Conservation (phyloP, 2,113 vertebrate genomes). For the Otis tarda region DNA sequence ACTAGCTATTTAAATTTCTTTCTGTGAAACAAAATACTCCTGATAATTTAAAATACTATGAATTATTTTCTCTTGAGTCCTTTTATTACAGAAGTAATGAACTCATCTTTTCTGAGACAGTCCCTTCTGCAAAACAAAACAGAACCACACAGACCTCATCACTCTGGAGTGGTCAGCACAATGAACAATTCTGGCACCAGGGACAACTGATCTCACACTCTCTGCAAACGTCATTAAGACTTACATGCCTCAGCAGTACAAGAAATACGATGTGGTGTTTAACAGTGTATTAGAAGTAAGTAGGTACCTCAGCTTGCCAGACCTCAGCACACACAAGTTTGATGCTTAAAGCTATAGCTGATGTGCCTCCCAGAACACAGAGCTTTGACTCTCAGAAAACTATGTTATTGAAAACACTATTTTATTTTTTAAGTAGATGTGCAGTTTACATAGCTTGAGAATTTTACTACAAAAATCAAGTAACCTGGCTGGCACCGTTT, state of each 20-base stretch:
- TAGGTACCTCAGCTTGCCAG: not conserved
- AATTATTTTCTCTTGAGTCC: not conserved
- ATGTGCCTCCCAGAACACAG: not conserved
- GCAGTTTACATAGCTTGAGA: not conserved
- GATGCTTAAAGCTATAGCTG: not conserved
- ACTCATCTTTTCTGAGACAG: not conserved
- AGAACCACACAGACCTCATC: not conserved
- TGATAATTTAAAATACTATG: not conserved
- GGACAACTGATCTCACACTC: not conserved
- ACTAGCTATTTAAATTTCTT: not conserved
- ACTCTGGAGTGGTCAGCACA: not conserved
- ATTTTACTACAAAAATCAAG: not conserved
- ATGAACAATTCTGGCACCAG: not conserved
- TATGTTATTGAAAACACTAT: not conserved
- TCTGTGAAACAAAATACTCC: not conserved
- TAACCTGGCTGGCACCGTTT: not conserved
- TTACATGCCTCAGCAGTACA: not conserved
- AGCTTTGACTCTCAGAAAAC: not conserved
- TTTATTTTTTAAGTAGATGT: not conserved
- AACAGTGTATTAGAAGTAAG: not conserved
- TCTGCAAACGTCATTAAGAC: not conserved
- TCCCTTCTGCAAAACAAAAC: not conserved
- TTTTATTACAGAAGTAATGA: not conserved
- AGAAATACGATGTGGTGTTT: not conserved
- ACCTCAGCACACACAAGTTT: not conserved